Percentiles rank a stretch among this genome's conserved stretches.
Evolutionary conservation across 1,140 invertebrate genomes (phyloP).

Genomic region (Zelostemma sp.): DNA sequence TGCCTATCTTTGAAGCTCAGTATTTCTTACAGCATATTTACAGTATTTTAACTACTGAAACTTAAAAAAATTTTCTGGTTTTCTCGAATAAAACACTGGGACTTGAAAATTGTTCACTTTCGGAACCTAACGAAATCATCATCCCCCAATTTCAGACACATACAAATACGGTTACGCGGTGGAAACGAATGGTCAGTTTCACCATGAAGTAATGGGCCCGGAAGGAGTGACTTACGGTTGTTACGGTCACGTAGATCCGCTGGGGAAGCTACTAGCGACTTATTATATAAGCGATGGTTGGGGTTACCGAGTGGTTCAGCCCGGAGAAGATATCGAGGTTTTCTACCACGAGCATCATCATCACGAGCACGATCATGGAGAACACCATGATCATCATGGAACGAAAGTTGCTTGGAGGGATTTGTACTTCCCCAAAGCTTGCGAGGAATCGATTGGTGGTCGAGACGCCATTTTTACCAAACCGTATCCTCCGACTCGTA

Average conservation of each 20-base stretch:
- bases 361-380: conserved; percentile 25
- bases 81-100: too few relatives aligned
- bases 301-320: conserved; percentile 80
- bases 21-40: too few relatives aligned
- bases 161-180: conserved; percentile 69
- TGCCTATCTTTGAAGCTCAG: too few relatives aligned
- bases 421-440: conserved; percentile 75
- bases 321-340: conserved; percentile 77
- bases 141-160: conserved; percentile 13
- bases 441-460: conserved; percentile 59
- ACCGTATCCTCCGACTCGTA: conserved; percentile 34
- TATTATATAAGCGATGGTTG: conserved; percentile 84
- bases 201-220: conserved; percentile 80
- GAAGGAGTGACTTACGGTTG: conserved; percentile 84
- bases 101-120: neutral
- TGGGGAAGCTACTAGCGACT: conserved; percentile 75
- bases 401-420: conserved; percentile 73
- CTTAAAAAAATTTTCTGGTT: too few relatives aligned
- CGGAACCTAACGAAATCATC: neutral
- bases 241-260: conserved; percentile 81
- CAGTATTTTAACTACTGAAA: too few relatives aligned
- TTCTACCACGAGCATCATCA: conserved; percentile 69
- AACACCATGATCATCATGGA: conserved; percentile 69
- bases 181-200: conserved; percentile 80
- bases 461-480: conserved; percentile 19